Percentiles rank a stretch among this genome's conserved stretches.
phyloP scores from a whole-genome alignment of 2,113 vertebrate genomes.

The Chloroceryle aenea region DNA sequence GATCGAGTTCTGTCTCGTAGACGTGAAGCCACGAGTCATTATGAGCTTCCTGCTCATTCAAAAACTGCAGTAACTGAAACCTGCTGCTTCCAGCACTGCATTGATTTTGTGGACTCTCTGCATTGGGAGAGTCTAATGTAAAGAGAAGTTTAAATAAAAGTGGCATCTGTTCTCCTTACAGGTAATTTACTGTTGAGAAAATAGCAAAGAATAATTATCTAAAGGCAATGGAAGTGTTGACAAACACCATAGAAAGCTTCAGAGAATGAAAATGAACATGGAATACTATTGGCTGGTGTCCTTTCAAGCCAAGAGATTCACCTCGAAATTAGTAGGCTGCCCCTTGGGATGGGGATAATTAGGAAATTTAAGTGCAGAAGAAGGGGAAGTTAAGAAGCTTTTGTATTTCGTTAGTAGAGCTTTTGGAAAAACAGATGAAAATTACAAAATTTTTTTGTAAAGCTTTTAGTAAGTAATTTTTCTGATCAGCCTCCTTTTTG shows the following conservation, averaged over 20 bases:
- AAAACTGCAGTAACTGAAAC: neutral
- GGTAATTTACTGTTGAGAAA: neutral
- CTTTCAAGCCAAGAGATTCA: slow-evolving; percentile 1
- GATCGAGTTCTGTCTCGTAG: neutral
- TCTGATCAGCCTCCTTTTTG: neutral
- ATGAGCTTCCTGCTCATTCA: slow-evolving; percentile 15
- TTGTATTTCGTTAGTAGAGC: neutral
- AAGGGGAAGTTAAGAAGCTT: neutral
- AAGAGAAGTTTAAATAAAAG: neutral
- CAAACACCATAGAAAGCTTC: neutral
- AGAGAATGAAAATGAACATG: neutral
- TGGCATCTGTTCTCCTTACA: neutral
- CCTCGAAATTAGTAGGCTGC: neutral
- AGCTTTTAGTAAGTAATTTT: neutral
- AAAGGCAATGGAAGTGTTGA: neutral
- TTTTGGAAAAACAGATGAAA: neutral
- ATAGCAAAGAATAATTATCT: neutral
- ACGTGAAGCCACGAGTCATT: neutral
- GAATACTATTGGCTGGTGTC: neutral
- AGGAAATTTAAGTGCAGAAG: neutral
- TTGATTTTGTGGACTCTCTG: neutral
- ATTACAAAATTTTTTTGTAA: neutral
- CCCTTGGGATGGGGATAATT: slow-evolving; percentile 3
- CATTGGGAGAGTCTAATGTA: neutral
- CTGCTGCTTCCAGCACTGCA: rapidly evolving